Evolutionary conservation across 2,888 invertebrate genomes (phyloP).

Genomic region (Barypeithes pellucidus): DNA sequence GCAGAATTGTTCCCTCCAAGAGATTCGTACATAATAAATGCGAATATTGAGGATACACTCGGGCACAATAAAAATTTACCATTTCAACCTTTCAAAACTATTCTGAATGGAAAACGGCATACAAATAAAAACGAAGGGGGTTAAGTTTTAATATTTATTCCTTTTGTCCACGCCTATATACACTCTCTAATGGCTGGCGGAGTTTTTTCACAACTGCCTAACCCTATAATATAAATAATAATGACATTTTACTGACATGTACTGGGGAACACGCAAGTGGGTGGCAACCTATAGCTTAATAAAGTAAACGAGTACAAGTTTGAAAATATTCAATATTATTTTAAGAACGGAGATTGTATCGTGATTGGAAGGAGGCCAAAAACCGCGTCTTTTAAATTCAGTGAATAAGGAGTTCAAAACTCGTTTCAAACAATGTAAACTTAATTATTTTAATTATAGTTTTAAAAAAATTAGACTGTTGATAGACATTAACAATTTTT

Average conservation of each 20-base stretch:
- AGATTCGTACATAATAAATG: too few species aligned
- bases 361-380: conserved; percentile 5
- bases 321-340: conserved; percentile 17
- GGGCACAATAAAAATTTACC: conserved; percentile 9
- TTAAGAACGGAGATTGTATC: not conserved
- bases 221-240: conserved; percentile 41
- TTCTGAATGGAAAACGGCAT: conserved; percentile 31
- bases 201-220: conserved; percentile 34
- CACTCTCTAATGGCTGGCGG: conserved; percentile 34
- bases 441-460: conserved; percentile 37
- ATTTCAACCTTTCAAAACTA: conserved; percentile 18
- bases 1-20: too few species aligned
- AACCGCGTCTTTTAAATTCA: conserved; percentile 24
- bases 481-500: conserved; percentile 21
- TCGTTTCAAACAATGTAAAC: conserved; percentile 23
- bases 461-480: conserved; percentile 21
- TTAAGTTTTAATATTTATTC: conserved; percentile 35
- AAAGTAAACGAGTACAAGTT: conserved; percentile 22
- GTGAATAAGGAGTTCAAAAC: conserved; percentile 28
- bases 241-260: conserved; percentile 29
- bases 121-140: conserved; percentile 43
- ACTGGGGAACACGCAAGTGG: conserved; percentile 32
- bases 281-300: conserved; percentile 15
- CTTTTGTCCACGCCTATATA: conserved; percentile 50
- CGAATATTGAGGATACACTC: not conserved